Percentiles rank a stretch among this genome's conserved stretches.
phyloP scores from a whole-genome alignment of 2,888 invertebrate genomes.

The Drosophila planitibia region DNA sequence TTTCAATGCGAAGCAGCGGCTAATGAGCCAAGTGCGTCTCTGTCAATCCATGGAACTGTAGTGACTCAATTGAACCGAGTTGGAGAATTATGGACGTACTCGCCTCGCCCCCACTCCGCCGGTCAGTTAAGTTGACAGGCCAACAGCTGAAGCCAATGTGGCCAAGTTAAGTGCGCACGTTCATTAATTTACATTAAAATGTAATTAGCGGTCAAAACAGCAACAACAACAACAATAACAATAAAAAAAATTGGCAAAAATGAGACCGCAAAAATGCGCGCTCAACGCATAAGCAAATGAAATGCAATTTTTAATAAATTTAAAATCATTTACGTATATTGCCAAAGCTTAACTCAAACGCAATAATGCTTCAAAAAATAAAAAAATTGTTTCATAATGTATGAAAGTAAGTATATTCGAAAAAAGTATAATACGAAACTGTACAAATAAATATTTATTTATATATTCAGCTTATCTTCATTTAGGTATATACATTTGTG shows the following conservation, averaged over 20 bases:
- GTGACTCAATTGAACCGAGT: constrained; percentile 55
- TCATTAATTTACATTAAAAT: constrained; percentile 84
- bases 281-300: constrained; percentile 46
- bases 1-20: constrained; percentile 54
- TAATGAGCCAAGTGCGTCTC: constrained; percentile 73
- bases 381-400: background rate
- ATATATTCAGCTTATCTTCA: background rate
- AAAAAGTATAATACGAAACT: background rate
- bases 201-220: constrained; percentile 76
- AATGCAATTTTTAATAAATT: constrained; percentile 60
- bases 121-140: constrained; percentile 63
- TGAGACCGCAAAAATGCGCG: constrained; percentile 63
- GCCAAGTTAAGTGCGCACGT: constrained; percentile 74
- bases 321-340: constrained; percentile 26
- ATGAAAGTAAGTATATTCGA: background rate
- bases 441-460: background rate
- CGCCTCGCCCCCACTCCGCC: constrained; percentile 1
- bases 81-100: constrained; percentile 34
- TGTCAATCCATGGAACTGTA: constrained; percentile 51
- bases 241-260: constrained; percentile 23
- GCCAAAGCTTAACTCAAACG: constrained; percentile 14
- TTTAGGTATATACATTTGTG: background rate
- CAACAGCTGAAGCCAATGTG: constrained; percentile 46
- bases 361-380: background rate
- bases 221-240: constrained; percentile 6